Evolutionary conservation across 2,113 vertebrate species (phyloP), one percentile per base, ranked within the genome.

Genomic region (Strix aluco): DNA sequence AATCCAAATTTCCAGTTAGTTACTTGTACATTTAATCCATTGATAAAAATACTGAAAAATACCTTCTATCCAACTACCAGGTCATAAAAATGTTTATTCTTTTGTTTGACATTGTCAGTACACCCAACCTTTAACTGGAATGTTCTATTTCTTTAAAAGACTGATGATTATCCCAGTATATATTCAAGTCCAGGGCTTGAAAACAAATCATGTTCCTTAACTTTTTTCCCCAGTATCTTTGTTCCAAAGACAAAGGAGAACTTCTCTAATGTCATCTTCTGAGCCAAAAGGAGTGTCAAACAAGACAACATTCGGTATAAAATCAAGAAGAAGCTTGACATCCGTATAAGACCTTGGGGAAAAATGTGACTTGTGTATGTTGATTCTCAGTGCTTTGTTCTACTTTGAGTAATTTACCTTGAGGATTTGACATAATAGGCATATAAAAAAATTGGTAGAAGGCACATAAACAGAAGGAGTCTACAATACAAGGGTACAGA

Each of bases 201-300:
- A 94, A 96, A 80, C 21, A 79, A 70, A 62, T n/a, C 38, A 81
- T 40, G 11, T 47, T 94, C 93, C 65, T 70, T 70, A 59, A 30
- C 3, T 14, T 89, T 73, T 65, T 71, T 27, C 20, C 18, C 12
- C 18, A 20, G 11, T 11, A 81, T 36, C 30, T 75, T 75, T 87
- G 38, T 94, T 65, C 40, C 57, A 79, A 63, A 93, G 70, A 78
- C 46, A 93, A 91, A 86, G 73, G 12, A 96, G 46, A 88, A 62
- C 55, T 92, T 93, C 58, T 94, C 69, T 81, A 72, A 75, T 79
- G 13, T 75, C 40, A 54, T 72, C 44, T 65, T 89, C 61, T 58
- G 46, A 85, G 46, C n/a, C 81, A 89, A 96, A 93, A 87, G 29
- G n/a, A 91, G 27, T 77, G 83, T 87, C 72, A 89, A 87, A 87